These are phyloP conservation scores for Smutsia temminckii DNA, from an alignment of 2,797 vertebrate genomes.

Conservation along the genomic window DNA sequence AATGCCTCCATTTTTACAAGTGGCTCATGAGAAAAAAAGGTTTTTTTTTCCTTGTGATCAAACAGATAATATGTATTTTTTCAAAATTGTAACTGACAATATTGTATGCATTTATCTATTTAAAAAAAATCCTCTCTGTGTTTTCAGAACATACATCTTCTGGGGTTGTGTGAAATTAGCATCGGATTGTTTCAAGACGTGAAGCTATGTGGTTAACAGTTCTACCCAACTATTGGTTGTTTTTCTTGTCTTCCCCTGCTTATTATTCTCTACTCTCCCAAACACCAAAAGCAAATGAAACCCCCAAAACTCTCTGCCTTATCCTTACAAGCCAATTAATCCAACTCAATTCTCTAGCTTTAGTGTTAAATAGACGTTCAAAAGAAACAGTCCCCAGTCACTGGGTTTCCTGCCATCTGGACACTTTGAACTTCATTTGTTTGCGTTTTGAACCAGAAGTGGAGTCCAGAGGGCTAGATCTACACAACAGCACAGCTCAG, in stretches of 20 bases:
- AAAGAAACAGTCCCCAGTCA: background rate
- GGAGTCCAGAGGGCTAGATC: background rate
- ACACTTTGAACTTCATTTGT: background rate
- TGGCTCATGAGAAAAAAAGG: background rate
- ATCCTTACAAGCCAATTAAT: background rate
- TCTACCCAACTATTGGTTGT: background rate
- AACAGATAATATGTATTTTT: background rate
- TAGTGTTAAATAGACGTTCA: background rate
- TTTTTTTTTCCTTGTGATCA: background rate
- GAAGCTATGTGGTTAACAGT: background rate
- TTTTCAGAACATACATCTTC: background rate
- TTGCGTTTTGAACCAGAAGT: background rate
- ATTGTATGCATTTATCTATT: slow-evolving; percentile 16
- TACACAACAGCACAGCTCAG: rapidly evolving
- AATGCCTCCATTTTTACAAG: background rate
- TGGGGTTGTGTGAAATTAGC: background rate
- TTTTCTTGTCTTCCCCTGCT: background rate
- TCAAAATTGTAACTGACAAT: background rate
- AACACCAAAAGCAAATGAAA: slow-evolving; percentile 41
- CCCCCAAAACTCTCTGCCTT: background rate
- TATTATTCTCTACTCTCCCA: background rate
- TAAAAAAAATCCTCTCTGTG: background rate
- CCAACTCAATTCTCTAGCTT: background rate
- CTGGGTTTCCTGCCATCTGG: background rate
- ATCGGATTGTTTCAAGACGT: background rate